Base-by-base conservation (phyloP, 2,113 vertebrate species). In the Corythoichthys intestinalis region DNA sequence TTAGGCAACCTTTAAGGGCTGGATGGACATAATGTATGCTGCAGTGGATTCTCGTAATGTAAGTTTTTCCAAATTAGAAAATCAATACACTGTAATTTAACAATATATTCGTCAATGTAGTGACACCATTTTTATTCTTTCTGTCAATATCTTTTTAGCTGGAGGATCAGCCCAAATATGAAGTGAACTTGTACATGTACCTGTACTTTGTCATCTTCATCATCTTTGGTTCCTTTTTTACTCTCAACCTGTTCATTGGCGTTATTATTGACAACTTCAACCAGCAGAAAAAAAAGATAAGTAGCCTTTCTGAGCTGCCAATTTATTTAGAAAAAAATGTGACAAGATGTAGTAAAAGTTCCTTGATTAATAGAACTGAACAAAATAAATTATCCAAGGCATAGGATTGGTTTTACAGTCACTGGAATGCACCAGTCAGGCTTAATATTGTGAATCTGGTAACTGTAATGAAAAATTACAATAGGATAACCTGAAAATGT, bases 211-310 rank as follows among this genome's bases (percentile, higher is more conserved):
- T 99, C 88, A 93, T 94, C 86, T 99, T 99, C 87, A 97, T 99
- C 80, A 94, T 99, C 86, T 99, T 99, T 58, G 97, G 97, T 71
- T 95, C 97, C 0, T 99, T 99, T 90, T 99, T 99, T 86, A 99
- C 97, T 52, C 90, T 99, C 71, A 99, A 99, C 82, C 92, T 99
- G 64, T 99, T 99, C 86, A 98, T 99, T 80, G 97, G 97, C 70
- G 97, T 99, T 84, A 97, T 99, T 90, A 99, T 99, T 68, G 97
- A 99, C 90, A 99, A 99, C 88, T 99, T 99, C 92, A 99, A 99
- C 84, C 97, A 99, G 89, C 97, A 99, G 83, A 99, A 99, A 90
- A 99, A 98, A 86, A 99, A 99, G 97, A 99, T 99, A 93, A 98
- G 97, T 98, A 88, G 88, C 78, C 65, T 57, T 4, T 50, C 35